Base-by-base conservation (phyloP, 2,888 invertebrate species). In the Quadriops clusia region DNA sequence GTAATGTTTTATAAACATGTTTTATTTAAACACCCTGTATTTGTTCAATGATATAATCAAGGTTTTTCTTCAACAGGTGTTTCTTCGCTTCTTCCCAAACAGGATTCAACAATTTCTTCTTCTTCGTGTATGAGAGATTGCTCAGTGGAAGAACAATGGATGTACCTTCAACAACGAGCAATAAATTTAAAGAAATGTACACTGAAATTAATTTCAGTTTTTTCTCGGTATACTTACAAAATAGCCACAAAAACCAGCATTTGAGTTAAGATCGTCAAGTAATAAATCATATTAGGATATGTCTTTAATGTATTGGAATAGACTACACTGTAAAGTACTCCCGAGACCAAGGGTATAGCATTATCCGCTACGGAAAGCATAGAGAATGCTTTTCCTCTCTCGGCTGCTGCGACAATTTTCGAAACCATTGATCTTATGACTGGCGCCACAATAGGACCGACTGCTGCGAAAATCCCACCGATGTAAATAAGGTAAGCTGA, bases 381-480 rank as follows among this genome's bases (percentile, higher is more conserved):
- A 0, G 84, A 77, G 50, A 81, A 83, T 1, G 79, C 74, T 52
- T 81, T 82, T 16, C 79, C 86, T 61, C 82, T 68, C 51, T 86
- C 85, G 18, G 70, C 63, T 1, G 69, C 58, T 0, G 77, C 69
- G 15, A 85, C 71, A 13, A 82, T 66, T 61, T 86, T 86, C 0
- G 85, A 85, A 1, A 79, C 74, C 69, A 85, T 77, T 1, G 85
- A 79, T n/a, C 86, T 67, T 34, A 86, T 67, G 33, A 83, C 74
- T 1, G 85, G 83, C 0, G 79, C 81, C 0, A 82, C 78, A 26
- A 78, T 70, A 0, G 85, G 84, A 0, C 85, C 85, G 13, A 83
- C 60, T n/a, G 79, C 74, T 5, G 80, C 79, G 2, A 77, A 68
- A 0, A 67, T 65, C n/a, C 79, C 82, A 1, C 85, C 84, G 67